Percentiles rank a stretch among this genome's conserved stretches.
phyloP scores from a whole-genome alignment of 2,113 vertebrate genomes.

The Orientallactaga bullata region DNA sequence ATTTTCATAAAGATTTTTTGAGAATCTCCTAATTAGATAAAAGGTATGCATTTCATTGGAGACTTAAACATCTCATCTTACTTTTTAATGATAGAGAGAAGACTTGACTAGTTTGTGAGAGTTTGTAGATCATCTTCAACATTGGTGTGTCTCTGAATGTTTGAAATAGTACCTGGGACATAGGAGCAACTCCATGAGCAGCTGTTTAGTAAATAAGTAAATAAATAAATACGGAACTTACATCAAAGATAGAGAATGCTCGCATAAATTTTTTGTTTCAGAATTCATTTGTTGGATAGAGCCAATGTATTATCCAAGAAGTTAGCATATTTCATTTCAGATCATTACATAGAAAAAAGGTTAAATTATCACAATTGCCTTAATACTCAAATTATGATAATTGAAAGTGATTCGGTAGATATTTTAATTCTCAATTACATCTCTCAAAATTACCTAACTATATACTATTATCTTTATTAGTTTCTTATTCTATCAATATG shows the following conservation, averaged over 20 bases:
- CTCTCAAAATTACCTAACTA: neutral
- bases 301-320: neutral
- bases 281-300: neutral
- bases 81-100: constrained; percentile 12
- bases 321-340: neutral
- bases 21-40: neutral
- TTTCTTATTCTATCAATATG: neutral
- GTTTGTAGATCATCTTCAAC: neutral
- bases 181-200: neutral
- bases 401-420: neutral
- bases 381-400: neutral
- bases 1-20: neutral
- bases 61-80: neutral
- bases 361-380: constrained; percentile 7
- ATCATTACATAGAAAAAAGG: neutral
- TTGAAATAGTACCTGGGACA: neutral
- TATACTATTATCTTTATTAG: neutral
- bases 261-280: neutral
- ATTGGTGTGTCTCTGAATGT: neutral
- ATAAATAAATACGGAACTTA: too few species aligned
- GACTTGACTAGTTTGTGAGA: neutral
- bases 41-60: neutral
- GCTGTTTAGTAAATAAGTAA: neutral
- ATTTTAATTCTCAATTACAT: neutral
- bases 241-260: neutral